Evolutionary conservation across 2,888 invertebrate species (phyloP).

Genomic region (Volucella inflata): DNA sequence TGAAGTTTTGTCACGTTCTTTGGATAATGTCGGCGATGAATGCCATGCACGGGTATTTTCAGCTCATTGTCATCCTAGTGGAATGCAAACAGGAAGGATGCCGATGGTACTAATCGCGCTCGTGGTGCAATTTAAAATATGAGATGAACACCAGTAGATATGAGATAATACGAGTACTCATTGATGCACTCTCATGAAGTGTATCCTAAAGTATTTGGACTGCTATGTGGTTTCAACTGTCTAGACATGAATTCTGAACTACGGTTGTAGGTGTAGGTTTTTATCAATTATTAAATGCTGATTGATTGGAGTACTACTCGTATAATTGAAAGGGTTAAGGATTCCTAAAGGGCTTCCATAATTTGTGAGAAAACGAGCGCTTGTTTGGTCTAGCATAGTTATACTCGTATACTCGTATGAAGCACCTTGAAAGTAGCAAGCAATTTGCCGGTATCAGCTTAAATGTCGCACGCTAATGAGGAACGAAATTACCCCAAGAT

Average conservation of each 20-base stretch:
- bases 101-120: constrained; percentile 66
- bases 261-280: background rate
- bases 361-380: too few species aligned
- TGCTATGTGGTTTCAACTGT: constrained; percentile 56
- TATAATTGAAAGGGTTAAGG: too few species aligned
- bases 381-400: too few species aligned
- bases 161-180: constrained; percentile 2
- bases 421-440: too few species aligned
- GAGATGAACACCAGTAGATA: background rate
- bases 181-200: constrained; percentile 21
- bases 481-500: too few species aligned
- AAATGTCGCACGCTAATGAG: too few species aligned
- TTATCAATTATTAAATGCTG: too few species aligned
- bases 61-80: constrained; percentile 71
- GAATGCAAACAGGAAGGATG: constrained; percentile 75
- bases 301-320: too few species aligned
- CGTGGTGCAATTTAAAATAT: constrained; percentile 32
- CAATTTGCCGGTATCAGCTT: too few species aligned
- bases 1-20: constrained; percentile 73
- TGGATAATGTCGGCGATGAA: constrained; percentile 69
- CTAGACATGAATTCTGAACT: constrained; percentile 49
- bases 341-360: too few species aligned
- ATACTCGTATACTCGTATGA: too few species aligned
- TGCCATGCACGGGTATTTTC: constrained; percentile 66
- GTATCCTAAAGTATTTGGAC: constrained; percentile 5